A percentile compares a stretch with the other conserved stretches of the same genome.
Conservation (phyloP, 2,113 vertebrate species). For the Cyprinodon brontotheroides region DNA sequence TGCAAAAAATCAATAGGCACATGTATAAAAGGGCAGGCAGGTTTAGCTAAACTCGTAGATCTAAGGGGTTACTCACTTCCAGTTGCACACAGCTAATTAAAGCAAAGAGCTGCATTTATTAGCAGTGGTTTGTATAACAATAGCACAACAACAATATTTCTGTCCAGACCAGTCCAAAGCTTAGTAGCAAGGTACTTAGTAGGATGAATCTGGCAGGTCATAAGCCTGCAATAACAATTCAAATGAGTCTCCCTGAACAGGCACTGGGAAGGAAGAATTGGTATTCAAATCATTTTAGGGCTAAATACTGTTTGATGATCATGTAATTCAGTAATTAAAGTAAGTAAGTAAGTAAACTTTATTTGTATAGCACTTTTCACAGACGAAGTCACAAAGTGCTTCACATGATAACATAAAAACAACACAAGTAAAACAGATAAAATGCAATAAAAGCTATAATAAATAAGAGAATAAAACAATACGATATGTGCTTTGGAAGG, state of each 20-base stretch:
- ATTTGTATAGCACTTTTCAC: too few relatives aligned
- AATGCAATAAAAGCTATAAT: too few relatives aligned
- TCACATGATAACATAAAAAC: too few relatives aligned
- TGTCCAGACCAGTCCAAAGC: constrained; percentile 27
- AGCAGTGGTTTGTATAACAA: constrained; percentile 34
- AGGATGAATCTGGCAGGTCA: constrained; percentile 53
- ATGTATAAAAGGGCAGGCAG: constrained; percentile 6
- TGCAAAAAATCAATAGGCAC: constrained; percentile 24
- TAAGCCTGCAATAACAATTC: constrained; percentile 62
- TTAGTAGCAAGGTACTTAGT: constrained; percentile 41
- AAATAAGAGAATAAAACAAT: too few relatives aligned
- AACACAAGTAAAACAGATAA: too few relatives aligned
- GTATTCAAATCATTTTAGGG: constrained; percentile 38
- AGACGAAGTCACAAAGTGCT: too few relatives aligned
- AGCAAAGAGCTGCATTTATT: constrained; percentile 13
- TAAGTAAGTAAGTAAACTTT: too few relatives aligned
- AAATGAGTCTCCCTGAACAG: constrained; percentile 42
- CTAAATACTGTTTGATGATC: constrained; percentile 32
- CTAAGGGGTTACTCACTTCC: constrained; percentile 41
- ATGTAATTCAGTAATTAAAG: constrained; percentile 29
- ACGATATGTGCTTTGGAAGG: too few relatives aligned
- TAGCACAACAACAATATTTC: constrained; percentile 40
- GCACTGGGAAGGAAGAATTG: constrained; percentile 28
- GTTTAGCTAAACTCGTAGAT: constrained; percentile 27
- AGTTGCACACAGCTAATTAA: constrained; percentile 11